Percentiles rank a stretch among this genome's conserved stretches.
Conservation (phyloP, 2,113 vertebrate species). For the Colossoma macropomum region DNA sequence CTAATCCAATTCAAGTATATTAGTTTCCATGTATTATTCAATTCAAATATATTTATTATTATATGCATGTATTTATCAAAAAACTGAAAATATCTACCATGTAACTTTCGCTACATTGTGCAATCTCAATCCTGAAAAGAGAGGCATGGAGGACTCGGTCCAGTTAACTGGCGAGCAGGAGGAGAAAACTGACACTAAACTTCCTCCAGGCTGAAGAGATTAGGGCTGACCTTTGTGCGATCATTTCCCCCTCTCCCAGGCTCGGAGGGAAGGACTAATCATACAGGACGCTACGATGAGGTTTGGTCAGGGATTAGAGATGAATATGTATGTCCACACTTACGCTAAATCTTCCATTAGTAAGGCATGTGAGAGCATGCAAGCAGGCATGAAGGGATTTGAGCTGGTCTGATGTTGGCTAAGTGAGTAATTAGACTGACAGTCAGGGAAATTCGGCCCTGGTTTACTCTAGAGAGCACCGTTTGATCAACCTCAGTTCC, state of each 20-base stretch:
- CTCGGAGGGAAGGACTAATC: slow-evolving; percentile 44
- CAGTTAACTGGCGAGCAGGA: slow-evolving; percentile 2
- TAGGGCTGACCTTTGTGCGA: slow-evolving; percentile 47
- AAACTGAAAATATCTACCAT: no score
- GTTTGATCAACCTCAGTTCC: slow-evolving; percentile 52
- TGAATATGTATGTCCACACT: slow-evolving; percentile 54
- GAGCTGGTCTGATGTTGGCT: neutral
- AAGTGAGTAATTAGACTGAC: slow-evolving; percentile 40
- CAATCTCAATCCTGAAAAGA: neutral
- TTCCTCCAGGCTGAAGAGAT: slow-evolving; percentile 15
- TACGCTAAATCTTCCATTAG: slow-evolving; percentile 45
- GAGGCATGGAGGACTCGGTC: neutral
- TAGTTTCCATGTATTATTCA: no score
- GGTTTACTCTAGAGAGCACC: slow-evolving; percentile 22
- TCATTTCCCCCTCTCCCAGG: slow-evolving; percentile 17
- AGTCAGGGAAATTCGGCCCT: neutral
- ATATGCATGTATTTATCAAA: no score
- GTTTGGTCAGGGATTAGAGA: slow-evolving; percentile 44
- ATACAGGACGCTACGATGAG: slow-evolving; percentile 34
- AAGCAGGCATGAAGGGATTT: slow-evolving; percentile 33
- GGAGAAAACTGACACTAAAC: slow-evolving; percentile 3
- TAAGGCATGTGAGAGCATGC: slow-evolving; percentile 11
- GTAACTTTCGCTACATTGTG: no score
- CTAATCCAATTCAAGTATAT: no score
- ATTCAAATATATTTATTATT: no score